These are phyloP conservation scores for Belonocnema kinseyi DNA, from an alignment of 1,140 invertebrate species.

Conservation along the genomic window DNA sequence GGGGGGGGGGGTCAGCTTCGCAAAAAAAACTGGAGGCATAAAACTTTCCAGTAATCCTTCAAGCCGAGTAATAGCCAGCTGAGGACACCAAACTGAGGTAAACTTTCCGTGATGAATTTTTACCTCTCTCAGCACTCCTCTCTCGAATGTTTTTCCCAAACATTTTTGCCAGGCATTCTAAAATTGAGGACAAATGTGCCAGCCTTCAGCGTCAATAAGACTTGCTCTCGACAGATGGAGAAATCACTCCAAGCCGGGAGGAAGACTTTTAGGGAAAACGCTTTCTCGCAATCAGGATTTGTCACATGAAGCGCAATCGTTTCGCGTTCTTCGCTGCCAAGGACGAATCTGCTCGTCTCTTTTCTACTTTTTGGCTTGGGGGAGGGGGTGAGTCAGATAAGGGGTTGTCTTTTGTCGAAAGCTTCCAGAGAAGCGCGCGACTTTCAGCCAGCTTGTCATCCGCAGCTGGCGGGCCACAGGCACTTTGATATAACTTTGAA, in stretches of 20 bases:
- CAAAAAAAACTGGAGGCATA: too few species aligned
- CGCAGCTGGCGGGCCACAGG: conserved; percentile 4
- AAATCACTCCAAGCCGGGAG: conserved; percentile 4
- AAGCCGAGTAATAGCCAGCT: too few species aligned
- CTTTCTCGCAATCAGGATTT: conserved; percentile 20
- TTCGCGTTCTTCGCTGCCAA: background rate
- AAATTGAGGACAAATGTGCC: background rate
- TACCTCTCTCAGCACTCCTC: too few species aligned
- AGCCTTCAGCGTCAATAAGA: background rate
- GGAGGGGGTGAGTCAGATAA: conserved; percentile 6
- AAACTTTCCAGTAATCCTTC: too few species aligned
- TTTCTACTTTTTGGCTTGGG: background rate
- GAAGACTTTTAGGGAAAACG: conserved; percentile 29
- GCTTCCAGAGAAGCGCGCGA: background rate
- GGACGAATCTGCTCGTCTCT: conserved; percentile 22
- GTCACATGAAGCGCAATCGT: conserved; percentile 18
- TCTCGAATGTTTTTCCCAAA: background rate
- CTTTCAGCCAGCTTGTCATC: conserved; percentile 20
- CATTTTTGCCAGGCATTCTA: background rate
- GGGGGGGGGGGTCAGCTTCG: too few species aligned
- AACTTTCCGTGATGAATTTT: too few species aligned
- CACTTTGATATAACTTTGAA: conserved; percentile 21
- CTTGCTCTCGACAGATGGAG: background rate
- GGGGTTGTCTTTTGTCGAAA: conserved; percentile 21
- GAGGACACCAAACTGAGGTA: too few species aligned